Conservation (phyloP, 2,888 invertebrate genomes). For the Stomorhina lunata region DNA sequence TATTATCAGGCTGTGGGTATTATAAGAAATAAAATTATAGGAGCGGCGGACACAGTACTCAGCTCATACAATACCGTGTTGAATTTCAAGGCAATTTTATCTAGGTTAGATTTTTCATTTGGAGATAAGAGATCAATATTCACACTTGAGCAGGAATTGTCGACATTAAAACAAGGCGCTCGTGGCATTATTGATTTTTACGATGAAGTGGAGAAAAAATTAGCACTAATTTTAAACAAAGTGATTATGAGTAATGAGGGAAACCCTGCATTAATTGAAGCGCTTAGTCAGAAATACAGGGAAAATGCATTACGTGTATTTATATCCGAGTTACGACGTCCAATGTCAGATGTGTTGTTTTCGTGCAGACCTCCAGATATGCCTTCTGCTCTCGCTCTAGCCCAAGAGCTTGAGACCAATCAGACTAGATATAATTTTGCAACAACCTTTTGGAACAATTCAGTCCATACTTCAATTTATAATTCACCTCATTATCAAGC, state of each 20-base stretch:
- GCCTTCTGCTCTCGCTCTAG: too few species aligned
- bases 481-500: too few species aligned
- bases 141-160: conserved; percentile 58
- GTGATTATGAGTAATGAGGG: conserved; percentile 59
- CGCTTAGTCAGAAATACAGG: conserved; percentile 60
- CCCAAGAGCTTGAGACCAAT: too few species aligned
- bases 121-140: conserved; percentile 62
- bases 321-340: conserved; percentile 39
- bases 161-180: conserved; percentile 61
- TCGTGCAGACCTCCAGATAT: background rate
- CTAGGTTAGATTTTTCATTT: conserved; percentile 62
- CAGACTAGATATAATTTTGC: background rate
- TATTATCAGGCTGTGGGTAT: too few species aligned
- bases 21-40: too few species aligned
- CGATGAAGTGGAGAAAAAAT: conserved; percentile 63
- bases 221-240: conserved; percentile 63
- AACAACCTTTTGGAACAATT: background rate
- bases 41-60: too few species aligned
- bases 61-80: background rate
- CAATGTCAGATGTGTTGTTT: conserved; percentile 5
- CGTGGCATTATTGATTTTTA: conserved; percentile 54
- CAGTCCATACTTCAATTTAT: too few species aligned
- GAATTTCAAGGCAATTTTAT: background rate
- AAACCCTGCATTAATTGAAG: conserved; percentile 26
- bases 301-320: conserved; percentile 54